These are phyloP conservation scores for Musca domestica DNA, from an alignment of 1,140 invertebrate species.

Conservation along the genomic window DNA sequence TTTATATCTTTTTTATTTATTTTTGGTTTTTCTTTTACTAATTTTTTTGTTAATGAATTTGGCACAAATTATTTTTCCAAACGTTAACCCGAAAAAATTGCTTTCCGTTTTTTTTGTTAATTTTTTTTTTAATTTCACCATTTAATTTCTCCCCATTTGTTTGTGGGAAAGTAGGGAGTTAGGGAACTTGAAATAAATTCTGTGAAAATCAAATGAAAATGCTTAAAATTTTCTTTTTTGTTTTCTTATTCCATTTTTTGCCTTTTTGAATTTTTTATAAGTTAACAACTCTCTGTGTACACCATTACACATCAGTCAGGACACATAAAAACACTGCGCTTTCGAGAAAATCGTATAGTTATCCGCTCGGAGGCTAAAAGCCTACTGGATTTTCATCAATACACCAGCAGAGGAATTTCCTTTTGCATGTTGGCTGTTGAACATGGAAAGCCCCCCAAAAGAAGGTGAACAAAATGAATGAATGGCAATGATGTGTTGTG, in stretches of 20 bases:
- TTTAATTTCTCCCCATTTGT: not conserved
- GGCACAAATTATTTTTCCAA: not conserved
- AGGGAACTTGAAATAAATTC: no score
- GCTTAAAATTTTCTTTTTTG: conserved; percentile 1
- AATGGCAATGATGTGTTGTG: conserved; percentile 11
- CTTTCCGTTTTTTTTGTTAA: not conserved
- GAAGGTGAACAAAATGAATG: not conserved
- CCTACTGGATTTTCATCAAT: conserved; percentile 42
- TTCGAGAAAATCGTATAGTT: conserved; percentile 47
- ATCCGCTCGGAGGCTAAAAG: conserved; percentile 54
- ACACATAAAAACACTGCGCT: conserved; percentile 39
- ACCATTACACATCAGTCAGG: conserved; percentile 2
- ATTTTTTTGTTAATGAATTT: not conserved
- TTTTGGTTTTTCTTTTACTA: not conserved
- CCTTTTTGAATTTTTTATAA: conserved; percentile 22
- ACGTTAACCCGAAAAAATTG: no score
- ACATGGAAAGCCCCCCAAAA: not conserved
- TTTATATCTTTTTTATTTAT: not conserved
- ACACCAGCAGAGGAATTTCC: conserved; percentile 30
- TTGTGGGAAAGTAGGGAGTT: not conserved
- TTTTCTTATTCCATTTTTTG: not conserved
- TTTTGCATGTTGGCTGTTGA: not conserved
- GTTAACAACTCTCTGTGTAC: not conserved
- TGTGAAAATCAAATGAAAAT: no score
- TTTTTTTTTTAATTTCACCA: not conserved